Percentiles rank a stretch among this genome's conserved stretches.
Conservation (phyloP, 2,113 vertebrate species). For the Podocnemis expansa region DNA sequence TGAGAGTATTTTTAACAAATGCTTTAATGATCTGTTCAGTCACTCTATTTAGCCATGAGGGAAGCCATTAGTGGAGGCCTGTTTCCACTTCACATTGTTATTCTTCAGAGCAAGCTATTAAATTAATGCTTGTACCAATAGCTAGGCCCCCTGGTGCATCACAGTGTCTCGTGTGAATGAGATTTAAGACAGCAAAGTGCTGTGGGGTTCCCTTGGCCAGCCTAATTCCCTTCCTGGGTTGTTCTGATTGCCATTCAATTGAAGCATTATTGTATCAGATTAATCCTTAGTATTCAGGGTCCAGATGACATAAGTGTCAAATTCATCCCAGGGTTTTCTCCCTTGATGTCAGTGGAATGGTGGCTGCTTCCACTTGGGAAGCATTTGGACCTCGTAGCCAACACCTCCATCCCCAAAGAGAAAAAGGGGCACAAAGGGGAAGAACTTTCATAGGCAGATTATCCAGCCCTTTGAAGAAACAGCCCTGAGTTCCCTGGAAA, state of each 20-base stretch:
- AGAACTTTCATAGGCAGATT: not conserved
- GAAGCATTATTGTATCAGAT: rapidly evolving
- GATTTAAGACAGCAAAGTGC: rapidly evolving
- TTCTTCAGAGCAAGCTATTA: not conserved
- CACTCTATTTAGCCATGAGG: not conserved
- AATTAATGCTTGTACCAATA: not conserved
- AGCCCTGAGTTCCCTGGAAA: not conserved
- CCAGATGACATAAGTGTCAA: not conserved
- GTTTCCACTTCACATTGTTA: not conserved
- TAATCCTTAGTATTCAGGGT: not conserved
- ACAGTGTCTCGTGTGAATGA: not conserved
- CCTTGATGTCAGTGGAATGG: not conserved
- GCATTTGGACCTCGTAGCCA: not conserved
- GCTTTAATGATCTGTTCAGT: not conserved
- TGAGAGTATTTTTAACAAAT: not conserved
- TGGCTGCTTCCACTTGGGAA: not conserved
- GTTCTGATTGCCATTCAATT: not conserved
- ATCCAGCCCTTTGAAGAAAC: not conserved
- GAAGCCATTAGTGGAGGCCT: rapidly evolving
- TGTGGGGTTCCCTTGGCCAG: not conserved
- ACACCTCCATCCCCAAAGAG: not conserved
- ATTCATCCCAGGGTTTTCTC: not conserved
- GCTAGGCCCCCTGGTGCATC: not conserved
- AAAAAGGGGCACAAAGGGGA: not conserved
- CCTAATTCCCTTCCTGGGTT: rapidly evolving